Percentiles rank a stretch among this genome's conserved stretches.
phyloP scores from a whole-genome alignment of 1,140 invertebrate genomes.

The Drosophila triauraria region DNA sequence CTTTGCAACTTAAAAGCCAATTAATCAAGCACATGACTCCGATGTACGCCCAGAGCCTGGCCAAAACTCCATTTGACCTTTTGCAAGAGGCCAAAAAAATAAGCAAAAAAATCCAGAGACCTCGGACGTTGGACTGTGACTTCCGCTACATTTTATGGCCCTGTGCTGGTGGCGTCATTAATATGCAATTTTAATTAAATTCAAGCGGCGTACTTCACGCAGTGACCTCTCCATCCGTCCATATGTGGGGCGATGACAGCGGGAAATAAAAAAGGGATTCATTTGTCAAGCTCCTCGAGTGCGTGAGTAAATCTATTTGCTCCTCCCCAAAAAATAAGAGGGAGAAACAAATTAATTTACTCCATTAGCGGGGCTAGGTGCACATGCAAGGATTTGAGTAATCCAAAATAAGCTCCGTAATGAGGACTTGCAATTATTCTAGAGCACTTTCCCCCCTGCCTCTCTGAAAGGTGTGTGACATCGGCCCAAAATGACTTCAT shows the following conservation, averaged over 20 bases:
- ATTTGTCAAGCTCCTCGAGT: conserved; percentile 64
- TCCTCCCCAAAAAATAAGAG: conserved; percentile 1
- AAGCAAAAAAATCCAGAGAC: conserved; percentile 29
- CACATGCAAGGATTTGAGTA: conserved; percentile 54
- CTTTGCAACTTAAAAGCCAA: conserved; percentile 81
- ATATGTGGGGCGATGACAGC: conserved; percentile 66
- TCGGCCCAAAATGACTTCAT: conserved; percentile 51
- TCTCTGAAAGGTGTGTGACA: conserved; percentile 51
- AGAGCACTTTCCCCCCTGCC: neutral
- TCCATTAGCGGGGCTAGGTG: conserved; percentile 29
- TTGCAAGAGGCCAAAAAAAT: conserved; percentile 30
- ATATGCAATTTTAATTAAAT: conserved; percentile 83
- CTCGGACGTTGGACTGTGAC: conserved; percentile 44
- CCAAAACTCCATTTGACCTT: conserved; percentile 60
- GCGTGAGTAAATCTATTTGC: conserved; percentile 41
- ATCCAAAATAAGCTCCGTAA: conserved; percentile 33
- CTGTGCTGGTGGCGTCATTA: conserved; percentile 64
- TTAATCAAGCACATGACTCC: conserved; percentile 75
- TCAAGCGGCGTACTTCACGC: conserved; percentile 42
- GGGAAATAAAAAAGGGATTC: conserved; percentile 58
- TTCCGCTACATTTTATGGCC: conserved; percentile 57
- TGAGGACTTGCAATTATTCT: conserved; percentile 34
- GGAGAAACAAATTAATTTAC: conserved; percentile 39
- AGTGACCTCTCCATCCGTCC: conserved; percentile 8
- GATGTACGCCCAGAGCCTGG: conserved; percentile 59